Conservation (phyloP, 2,888 invertebrate species). For the Cylindroiulus punctatus region DNA sequence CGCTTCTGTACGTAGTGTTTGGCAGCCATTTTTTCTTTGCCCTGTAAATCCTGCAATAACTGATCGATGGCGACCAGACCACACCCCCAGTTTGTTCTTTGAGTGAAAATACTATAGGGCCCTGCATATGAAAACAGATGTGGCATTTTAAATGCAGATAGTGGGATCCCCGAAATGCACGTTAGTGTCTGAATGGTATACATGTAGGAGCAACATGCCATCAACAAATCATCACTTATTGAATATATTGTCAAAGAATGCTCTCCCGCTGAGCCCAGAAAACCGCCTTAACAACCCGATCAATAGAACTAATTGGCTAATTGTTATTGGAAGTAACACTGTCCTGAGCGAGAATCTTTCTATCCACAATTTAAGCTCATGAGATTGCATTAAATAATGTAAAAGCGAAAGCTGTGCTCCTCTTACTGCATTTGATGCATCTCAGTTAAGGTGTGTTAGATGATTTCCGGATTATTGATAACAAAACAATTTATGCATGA, state of each 20-base stretch:
- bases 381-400: background rate
- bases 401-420: background rate
- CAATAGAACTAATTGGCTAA: slow-evolving; percentile 17
- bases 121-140: no score
- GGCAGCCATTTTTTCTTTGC: no score
- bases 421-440: background rate
- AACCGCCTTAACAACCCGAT: background rate
- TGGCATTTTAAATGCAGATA: background rate
- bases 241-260: slow-evolving; percentile 40
- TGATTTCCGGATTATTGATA: no score
- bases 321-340: slow-evolving; percentile 1
- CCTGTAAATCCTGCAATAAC: no score
- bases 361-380: background rate
- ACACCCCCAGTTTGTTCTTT: no score
- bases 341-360: background rate
- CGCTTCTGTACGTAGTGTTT: no score
- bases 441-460: no score
- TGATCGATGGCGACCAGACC: no score
- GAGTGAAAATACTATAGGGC: no score
- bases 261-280: background rate
- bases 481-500: no score
- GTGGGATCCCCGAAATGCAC: background rate
- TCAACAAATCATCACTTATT: background rate
- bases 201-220: background rate
- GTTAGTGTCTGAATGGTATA: background rate